Conservation (phyloP, 1,140 invertebrate genomes). For the Drosophila teissieri region DNA sequence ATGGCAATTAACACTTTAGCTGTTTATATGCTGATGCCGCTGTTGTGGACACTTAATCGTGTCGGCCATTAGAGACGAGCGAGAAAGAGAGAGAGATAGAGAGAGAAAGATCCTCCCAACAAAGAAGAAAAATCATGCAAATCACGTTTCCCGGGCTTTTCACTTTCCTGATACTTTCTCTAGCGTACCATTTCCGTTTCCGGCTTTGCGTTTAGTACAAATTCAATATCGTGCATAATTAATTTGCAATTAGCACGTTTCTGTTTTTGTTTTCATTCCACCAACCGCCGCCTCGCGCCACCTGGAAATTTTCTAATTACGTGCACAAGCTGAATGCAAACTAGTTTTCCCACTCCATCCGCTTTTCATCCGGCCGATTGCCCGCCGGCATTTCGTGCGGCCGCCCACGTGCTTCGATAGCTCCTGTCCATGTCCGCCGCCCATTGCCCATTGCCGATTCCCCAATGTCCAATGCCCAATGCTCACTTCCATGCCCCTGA, state of each 20-base stretch:
- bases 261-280: slow-evolving; percentile 82
- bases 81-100: not conserved
- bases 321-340: slow-evolving; percentile 68
- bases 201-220: slow-evolving; percentile 72
- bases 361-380: slow-evolving; percentile 36
- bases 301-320: slow-evolving; percentile 78
- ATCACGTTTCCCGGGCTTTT: slow-evolving; percentile 58
- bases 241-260: slow-evolving; percentile 85
- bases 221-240: slow-evolving; percentile 85
- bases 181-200: slow-evolving; percentile 28
- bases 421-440: slow-evolving; percentile 4
- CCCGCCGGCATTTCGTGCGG: slow-evolving; percentile 46
- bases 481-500: slow-evolving; percentile 15
- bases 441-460: too few relatives aligned
- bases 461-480: not conserved
- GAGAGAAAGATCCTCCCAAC: not conserved
- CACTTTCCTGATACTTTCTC: not conserved
- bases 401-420: slow-evolving; percentile 48
- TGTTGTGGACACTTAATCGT: slow-evolving; percentile 75
- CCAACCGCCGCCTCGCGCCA: slow-evolving; percentile 16
- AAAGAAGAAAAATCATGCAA: slow-evolving; percentile 51
- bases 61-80: slow-evolving; percentile 65
- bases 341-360: slow-evolving; percentile 50
- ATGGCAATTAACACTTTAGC: slow-evolving; percentile 85
- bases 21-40: slow-evolving; percentile 79